Evolutionary conservation across 2,797 vertebrate genomes (phyloP).

Genomic region (Anabacerthia variegaticeps): DNA sequence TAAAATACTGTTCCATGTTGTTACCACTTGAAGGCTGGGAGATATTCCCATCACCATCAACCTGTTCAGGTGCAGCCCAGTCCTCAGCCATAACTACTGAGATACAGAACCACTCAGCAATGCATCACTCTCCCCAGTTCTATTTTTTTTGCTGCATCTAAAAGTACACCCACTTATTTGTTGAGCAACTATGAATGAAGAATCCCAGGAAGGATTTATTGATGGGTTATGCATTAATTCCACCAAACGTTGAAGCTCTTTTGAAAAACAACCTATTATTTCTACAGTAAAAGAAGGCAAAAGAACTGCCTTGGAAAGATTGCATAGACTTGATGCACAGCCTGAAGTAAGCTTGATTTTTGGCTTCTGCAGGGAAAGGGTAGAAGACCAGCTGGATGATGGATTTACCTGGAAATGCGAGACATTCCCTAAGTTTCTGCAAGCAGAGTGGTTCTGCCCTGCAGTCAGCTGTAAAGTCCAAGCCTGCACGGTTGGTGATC

Average conservation of each 20-base stretch:
- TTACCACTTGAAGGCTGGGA: background rate
- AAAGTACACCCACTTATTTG: background rate
- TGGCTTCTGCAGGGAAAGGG: background rate
- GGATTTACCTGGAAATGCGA: background rate
- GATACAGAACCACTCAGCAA: fast-evolving
- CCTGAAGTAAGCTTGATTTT: background rate
- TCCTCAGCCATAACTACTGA: background rate
- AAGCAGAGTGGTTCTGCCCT: background rate
- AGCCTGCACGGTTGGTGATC: fast-evolving
- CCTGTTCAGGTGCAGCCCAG: background rate
- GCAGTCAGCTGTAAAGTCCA: background rate
- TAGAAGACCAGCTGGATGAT: background rate
- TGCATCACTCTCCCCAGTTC: background rate
- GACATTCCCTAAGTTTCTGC: background rate
- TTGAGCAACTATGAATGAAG: background rate
- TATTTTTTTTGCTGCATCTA: background rate
- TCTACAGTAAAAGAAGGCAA: background rate
- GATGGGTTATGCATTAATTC: background rate
- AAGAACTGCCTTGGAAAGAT: background rate
- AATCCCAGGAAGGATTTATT: background rate
- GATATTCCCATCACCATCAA: background rate
- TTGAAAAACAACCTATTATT: background rate
- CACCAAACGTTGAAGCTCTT: background rate
- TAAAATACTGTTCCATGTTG: background rate
- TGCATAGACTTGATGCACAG: background rate